Percentiles rank a stretch among this genome's conserved stretches.
Evolutionary conservation across 2,888 invertebrate genomes (phyloP).

Genomic region (Ommatoiulus sabulosus): DNA sequence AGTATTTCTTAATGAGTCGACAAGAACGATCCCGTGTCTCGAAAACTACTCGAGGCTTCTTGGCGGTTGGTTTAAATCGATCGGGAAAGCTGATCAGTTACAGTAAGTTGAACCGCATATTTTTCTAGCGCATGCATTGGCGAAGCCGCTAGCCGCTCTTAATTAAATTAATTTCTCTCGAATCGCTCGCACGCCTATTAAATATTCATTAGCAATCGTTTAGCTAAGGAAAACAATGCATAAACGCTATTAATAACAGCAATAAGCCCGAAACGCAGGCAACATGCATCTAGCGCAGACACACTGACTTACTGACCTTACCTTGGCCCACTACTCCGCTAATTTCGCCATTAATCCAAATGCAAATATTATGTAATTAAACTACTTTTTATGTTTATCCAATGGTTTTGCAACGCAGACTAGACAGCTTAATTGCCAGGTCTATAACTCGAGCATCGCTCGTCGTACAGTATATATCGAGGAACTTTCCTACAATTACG

Average conservation of each 20-base stretch:
- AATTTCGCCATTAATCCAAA: not conserved
- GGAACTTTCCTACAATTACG: too few species aligned
- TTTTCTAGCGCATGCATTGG: not conserved
- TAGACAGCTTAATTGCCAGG: not conserved
- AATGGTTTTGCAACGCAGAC: not conserved
- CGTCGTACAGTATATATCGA: too few species aligned
- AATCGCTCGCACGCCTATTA: not conserved
- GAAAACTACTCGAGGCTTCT: too few species aligned
- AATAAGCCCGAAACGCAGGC: not conserved
- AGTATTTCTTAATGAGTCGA: too few species aligned
- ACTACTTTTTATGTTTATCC: not conserved
- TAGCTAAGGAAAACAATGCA: not conserved
- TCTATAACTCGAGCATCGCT: not conserved
- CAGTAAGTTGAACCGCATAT: not conserved
- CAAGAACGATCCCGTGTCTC: too few species aligned
- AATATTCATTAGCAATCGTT: not conserved
- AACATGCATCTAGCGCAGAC: not conserved
- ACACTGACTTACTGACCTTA: constrained; percentile 13
- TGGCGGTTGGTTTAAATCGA: not conserved
- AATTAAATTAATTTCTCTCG: not conserved
- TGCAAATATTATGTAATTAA: constrained; percentile 28
- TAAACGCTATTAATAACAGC: not conserved
- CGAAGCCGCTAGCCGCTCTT: not conserved
- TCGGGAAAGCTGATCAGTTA: not conserved
- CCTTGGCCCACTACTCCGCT: constrained; percentile 10